Evolutionary conservation across 2,113 vertebrate genomes (phyloP), one percentile per base, ranked within the genome.

Genomic region (Percopsis transmontana): DNA sequence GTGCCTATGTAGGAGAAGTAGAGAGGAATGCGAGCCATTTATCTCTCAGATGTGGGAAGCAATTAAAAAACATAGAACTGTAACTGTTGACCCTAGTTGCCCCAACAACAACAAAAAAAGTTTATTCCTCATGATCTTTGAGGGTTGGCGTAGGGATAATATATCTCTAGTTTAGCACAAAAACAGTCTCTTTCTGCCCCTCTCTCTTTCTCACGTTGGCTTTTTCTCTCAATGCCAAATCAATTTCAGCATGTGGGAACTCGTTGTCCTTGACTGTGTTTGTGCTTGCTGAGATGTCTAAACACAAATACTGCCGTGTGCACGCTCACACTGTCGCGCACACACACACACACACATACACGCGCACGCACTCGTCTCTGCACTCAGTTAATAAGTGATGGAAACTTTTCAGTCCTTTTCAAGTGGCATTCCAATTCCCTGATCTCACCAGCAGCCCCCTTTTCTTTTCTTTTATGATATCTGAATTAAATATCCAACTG

Each of bases 361-460:
- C n/a, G 16, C n/a, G 20, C 20, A 58, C n/a, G 60, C 44, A 61
- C 40, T 44, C 44, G 13, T 11, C 50, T 42, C 50, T 53, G 48
- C 54, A 55, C 18, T 68, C 52, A 39, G 68, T 80, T 89, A 90
- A 90, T 90, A 63, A 87, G 68, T 89, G 66, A 80, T 77, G 20
- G 61, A 76, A 66, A 20, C 13, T 18, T 50, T 76, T 66, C 21
- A 53, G 63, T 63, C 81, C 68, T 56, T 55, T 76, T 75, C 76
- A 33, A 53, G 55, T 51, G 12, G 33, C 75, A 87, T 87, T 89
- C 85, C 72, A 74, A 33, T 70, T 33, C 2, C 41, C 63, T 75
- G 79, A 81, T 65, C 58, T 86, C 77, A 85, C 63, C 1, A 21
- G 14, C 41, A 47, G 19, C 24, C 27, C 39, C 12, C 1, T 38